Conservation (phyloP, 2,113 vertebrate species). For the Semnornis frantzii region DNA sequence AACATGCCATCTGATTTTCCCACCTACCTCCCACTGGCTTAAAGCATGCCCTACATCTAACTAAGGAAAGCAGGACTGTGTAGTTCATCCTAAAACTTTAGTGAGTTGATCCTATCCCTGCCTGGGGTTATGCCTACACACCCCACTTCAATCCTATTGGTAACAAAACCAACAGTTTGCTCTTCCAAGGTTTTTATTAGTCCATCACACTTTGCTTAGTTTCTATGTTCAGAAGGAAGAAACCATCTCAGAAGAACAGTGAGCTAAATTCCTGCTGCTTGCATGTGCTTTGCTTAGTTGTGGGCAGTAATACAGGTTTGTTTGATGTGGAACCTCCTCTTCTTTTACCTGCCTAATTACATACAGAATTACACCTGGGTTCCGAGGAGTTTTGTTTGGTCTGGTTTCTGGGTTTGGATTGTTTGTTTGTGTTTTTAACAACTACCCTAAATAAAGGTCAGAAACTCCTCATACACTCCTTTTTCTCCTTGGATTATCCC, state of each 20-base stretch:
- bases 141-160: neutral
- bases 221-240: neutral
- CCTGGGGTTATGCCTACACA: neutral
- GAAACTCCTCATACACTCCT: neutral
- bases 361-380: neutral
- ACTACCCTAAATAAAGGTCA: neutral
- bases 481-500: neutral
- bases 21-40: neutral
- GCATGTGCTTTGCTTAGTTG: neutral
- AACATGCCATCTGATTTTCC: neutral
- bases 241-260: neutral
- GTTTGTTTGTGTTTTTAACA: neutral
- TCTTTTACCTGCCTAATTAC: neutral
- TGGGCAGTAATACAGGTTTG: neutral
- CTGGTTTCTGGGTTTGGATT: neutral
- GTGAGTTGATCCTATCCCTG: neutral
- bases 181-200: neutral
- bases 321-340: neutral
- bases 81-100: neutral
- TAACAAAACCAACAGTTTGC: neutral
- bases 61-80: fast-evolving
- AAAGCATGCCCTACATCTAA: neutral
- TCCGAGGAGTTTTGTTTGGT: neutral
- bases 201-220: neutral
- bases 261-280: neutral